Conservation (phyloP, 2,797 vertebrate genomes). For the Poeciliopsis presidionis region DNA sequence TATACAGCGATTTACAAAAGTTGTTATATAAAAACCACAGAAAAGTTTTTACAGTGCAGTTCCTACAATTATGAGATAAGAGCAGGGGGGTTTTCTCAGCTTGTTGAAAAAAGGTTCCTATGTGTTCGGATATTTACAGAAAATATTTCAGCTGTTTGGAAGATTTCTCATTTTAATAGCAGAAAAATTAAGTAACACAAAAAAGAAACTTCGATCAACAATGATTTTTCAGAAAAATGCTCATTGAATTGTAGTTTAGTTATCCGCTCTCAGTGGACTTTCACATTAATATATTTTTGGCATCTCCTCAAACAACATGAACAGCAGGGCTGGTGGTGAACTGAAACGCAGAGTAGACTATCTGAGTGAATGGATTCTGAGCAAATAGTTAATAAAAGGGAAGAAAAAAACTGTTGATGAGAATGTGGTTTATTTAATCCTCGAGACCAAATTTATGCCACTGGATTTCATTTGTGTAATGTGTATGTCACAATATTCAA, state of each 20-base stretch:
- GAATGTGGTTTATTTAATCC: constrained; percentile 10
- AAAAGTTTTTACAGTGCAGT: neutral
- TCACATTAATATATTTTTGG: neutral
- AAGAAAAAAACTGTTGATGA: neutral
- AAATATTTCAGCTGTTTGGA: neutral
- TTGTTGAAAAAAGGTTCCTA: neutral
- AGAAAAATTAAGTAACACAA: neutral
- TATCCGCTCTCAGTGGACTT: neutral
- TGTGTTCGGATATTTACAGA: neutral
- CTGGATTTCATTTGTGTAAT: no score
- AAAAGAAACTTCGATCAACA: constrained; percentile 44
- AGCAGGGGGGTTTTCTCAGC: neutral
- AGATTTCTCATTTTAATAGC: neutral
- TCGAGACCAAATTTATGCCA: neutral
- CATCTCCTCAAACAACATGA: constrained; percentile 1
- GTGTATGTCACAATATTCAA: neutral
- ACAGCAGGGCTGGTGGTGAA: constrained; percentile 2
- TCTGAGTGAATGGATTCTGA: constrained; percentile 18
- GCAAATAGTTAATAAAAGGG: neutral
- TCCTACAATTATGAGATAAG: neutral
- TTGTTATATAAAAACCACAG: neutral
- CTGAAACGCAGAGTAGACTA: constrained; percentile 6
- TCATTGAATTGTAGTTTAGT: constrained; percentile 22
- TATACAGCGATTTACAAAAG: neutral
- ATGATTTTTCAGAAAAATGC: constrained; percentile 44